Conservation (phyloP, 2,113 vertebrate genomes). For the Engystomops pustulosus region DNA sequence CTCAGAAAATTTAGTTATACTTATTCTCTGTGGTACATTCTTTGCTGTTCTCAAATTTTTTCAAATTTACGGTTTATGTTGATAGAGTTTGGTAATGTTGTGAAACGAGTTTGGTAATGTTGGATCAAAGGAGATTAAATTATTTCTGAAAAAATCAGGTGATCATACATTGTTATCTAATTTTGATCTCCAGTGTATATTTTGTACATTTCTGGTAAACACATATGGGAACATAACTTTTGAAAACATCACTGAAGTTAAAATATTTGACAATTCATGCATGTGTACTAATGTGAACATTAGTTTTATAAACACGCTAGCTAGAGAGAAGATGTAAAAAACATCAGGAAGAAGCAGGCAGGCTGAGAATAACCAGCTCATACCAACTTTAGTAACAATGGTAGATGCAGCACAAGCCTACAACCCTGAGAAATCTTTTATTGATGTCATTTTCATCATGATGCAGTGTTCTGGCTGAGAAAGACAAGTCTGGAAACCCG, state of each 20-base stretch:
- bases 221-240: not conserved
- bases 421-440: not conserved
- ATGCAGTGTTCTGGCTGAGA: not conserved
- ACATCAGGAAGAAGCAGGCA: not conserved
- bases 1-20: too few relatives aligned
- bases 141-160: too few relatives aligned
- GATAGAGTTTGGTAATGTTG: too few relatives aligned
- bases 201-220: too few relatives aligned
- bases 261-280: not conserved
- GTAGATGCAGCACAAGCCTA: not conserved
- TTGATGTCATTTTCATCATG: conserved; percentile 21
- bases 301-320: not conserved
- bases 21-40: too few relatives aligned
- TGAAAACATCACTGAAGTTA: not conserved
- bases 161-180: too few relatives aligned
- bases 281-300: not conserved
- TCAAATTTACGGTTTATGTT: too few relatives aligned
- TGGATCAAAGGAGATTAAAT: too few relatives aligned
- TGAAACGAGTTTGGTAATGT: too few relatives aligned
- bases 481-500: conserved; percentile 20
- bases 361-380: not conserved
- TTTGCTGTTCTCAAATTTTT: too few relatives aligned
- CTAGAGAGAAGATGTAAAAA: not conserved
- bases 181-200: too few relatives aligned
- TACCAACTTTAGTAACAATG: conserved; percentile 1